phyloP scores from a whole-genome alignment of 2,113 vertebrate genomes.

The Girardinichthys multiradiatus region DNA sequence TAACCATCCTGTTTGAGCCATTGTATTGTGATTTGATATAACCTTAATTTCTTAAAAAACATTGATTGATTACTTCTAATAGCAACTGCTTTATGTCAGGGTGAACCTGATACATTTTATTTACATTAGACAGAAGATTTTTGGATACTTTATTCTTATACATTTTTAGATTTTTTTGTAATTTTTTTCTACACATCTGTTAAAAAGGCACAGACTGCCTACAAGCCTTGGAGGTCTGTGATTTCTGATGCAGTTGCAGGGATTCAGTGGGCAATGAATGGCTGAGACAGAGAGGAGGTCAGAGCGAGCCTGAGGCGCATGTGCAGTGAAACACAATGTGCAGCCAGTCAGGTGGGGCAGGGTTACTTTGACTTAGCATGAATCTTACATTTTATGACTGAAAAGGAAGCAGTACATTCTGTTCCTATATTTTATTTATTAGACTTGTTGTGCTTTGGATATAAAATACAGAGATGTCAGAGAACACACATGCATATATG shows the following conservation, averaged over 20 bases:
- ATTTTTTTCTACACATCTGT: not conserved
- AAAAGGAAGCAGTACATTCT: constrained; percentile 10
- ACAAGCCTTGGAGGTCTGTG: constrained; percentile 25
- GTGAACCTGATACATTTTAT: not conserved
- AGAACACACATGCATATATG: not conserved
- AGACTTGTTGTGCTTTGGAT: not conserved
- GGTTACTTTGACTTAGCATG: constrained; percentile 15
- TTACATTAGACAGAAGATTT: not conserved
- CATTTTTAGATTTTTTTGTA: not conserved
- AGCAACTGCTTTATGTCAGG: not conserved
- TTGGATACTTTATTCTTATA: not conserved
- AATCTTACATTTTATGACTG: constrained; percentile 17
- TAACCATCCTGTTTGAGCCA: not conserved
- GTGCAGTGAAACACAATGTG: constrained; percentile 62
- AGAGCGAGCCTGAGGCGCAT: constrained; percentile 38
- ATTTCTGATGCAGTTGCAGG: constrained; percentile 28
- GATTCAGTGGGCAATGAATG: constrained; percentile 51
- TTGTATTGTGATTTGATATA: not conserved
- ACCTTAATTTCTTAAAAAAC: not conserved
- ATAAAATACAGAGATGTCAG: not conserved
- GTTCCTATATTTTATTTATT: not conserved
- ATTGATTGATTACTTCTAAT: not conserved
- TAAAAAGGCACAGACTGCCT: not conserved
- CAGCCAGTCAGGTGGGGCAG: constrained; percentile 40
- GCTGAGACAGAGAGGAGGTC: constrained; percentile 35